Evolutionary conservation across 2,113 vertebrate genomes (phyloP).

Genomic region (Martes martes): DNA sequence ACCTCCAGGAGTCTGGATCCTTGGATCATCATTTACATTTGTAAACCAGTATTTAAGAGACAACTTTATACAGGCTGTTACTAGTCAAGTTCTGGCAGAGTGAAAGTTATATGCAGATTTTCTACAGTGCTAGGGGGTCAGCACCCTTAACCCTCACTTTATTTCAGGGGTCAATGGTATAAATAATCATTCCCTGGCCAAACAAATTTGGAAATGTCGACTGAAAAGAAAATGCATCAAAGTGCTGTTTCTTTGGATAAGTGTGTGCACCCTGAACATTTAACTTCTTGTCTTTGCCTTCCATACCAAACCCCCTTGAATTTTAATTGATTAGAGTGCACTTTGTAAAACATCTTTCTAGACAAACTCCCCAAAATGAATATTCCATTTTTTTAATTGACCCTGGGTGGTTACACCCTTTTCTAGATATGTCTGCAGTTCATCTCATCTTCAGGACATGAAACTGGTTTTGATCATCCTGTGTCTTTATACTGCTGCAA

Average conservation of each 20-base stretch:
- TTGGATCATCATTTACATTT: background rate
- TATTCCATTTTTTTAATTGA: background rate
- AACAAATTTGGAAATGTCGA: background rate
- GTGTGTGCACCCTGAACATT: background rate
- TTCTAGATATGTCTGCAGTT: background rate
- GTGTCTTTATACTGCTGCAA: background rate
- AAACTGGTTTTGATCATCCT: background rate
- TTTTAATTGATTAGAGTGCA: background rate
- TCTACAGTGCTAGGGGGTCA: background rate
- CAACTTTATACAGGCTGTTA: background rate
- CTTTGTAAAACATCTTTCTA: background rate
- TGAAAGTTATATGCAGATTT: background rate
- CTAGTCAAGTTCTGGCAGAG: background rate
- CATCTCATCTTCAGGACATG: background rate
- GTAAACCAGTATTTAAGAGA: background rate
- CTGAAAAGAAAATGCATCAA: background rate
- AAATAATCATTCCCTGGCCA: background rate
- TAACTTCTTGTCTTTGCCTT: background rate
- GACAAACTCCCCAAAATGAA: background rate
- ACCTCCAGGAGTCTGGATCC: background rate
- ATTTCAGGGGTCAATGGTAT: background rate
- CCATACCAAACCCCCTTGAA: background rate
- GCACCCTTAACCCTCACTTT: background rate
- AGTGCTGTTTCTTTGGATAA: background rate
- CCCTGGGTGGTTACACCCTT: background rate